Conservation (phyloP, 2,113 vertebrate genomes). For the Gnathonemus echidnorhynchus region DNA sequence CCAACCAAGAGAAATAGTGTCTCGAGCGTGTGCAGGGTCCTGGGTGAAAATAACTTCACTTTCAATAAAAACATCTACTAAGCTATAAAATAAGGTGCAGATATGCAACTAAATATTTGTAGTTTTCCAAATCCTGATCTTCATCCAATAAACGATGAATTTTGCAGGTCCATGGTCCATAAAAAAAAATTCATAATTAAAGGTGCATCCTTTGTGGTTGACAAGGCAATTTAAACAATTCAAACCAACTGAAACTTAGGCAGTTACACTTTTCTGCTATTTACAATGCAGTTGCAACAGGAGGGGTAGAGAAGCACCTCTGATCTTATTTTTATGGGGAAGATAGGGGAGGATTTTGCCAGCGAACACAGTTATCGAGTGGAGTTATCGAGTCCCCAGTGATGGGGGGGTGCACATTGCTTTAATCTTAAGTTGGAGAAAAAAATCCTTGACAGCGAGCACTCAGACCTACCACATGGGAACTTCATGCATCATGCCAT, state of each 20-base stretch:
- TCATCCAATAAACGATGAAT: not conserved
- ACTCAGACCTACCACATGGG: not conserved
- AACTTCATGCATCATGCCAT: not conserved
- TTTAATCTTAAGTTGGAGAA: not conserved
- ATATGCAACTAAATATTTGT: not conserved
- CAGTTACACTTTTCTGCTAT: not conserved
- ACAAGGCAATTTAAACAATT: not conserved
- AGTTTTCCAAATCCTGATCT: not conserved
- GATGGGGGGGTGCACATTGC: not conserved
- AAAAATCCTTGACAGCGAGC: not conserved
- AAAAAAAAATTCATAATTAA: not conserved
- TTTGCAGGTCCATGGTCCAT: not conserved
- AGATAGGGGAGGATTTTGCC: not conserved
- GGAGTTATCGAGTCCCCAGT: not conserved
- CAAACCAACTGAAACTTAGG: not conserved
- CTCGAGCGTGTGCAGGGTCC: too few relatives aligned
- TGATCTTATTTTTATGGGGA: not conserved
- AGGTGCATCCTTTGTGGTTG: not conserved
- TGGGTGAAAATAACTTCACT: not conserved
- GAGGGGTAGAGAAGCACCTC: not conserved
- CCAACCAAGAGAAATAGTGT: too few relatives aligned
- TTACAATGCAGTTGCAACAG: not conserved
- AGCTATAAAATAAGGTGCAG: not conserved
- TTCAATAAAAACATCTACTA: not conserved
- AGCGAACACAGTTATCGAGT: not conserved